Evolutionary conservation across 2,888 invertebrate species (phyloP).

Genomic region (Drosophila algonquin): DNA sequence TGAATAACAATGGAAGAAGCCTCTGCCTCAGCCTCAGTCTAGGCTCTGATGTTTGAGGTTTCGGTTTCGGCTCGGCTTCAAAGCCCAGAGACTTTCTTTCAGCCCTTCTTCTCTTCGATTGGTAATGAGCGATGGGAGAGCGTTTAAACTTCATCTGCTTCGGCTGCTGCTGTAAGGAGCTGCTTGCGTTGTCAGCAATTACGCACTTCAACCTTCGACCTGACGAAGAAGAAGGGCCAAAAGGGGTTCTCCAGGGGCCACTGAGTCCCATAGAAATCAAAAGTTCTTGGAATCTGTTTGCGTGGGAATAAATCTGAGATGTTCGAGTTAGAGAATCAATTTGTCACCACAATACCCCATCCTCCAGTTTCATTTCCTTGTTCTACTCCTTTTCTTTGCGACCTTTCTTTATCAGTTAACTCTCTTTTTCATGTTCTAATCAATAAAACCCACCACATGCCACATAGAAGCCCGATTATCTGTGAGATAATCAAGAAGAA

Average conservation of each 20-base stretch:
- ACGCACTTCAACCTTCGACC: conserved; percentile 72
- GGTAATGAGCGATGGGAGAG: conserved; percentile 64
- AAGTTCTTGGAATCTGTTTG: conserved; percentile 66
- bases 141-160: conserved; percentile 36
- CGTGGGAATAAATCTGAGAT: conserved; percentile 56
- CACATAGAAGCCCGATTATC: conserved; percentile 42
- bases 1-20: conserved; percentile 71
- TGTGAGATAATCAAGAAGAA: conserved; percentile 46
- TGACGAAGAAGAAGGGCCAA: conserved; percentile 13
- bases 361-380: neutral
- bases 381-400: neutral
- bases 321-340: neutral
- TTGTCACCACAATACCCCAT: neutral
- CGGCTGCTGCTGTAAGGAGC: conserved; percentile 58
- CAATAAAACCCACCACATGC: conserved; percentile 47
- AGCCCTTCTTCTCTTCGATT: conserved; percentile 54
- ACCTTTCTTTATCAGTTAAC: neutral
- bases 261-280: conserved; percentile 60
- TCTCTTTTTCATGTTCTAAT: conserved; percentile 40
- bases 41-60: conserved; percentile 11
- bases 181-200: conserved; percentile 71
- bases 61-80: conserved; percentile 70
- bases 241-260: conserved; percentile 33
- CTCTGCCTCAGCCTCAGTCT: conserved; percentile 2
- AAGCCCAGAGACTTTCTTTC: conserved; percentile 60